A percentile compares a stretch with the other conserved stretches of the same genome.
phyloP scores from a whole-genome alignment of 2,797 vertebrate species.

The Squalus acanthias region DNA sequence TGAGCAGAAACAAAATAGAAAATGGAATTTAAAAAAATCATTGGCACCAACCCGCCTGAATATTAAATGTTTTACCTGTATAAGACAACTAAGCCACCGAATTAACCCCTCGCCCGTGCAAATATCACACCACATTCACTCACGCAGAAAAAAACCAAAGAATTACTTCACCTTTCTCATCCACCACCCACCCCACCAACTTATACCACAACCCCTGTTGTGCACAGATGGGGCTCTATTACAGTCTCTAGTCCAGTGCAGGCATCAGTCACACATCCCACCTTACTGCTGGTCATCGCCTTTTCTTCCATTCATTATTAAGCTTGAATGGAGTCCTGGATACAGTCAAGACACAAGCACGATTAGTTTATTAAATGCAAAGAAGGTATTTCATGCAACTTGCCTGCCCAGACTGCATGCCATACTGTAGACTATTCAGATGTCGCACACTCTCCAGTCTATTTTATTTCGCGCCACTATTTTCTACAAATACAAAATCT shows the following conservation, averaged over 20 bases:
- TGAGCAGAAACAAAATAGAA: not conserved
- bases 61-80: not conserved
- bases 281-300: no score
- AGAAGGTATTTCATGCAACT: no score
- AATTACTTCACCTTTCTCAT: not conserved
- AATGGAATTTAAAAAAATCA: not conserved
- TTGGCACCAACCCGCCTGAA: not conserved
- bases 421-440: no score
- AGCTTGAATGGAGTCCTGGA: no score
- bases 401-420: no score
- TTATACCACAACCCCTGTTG: no score
- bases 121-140: not conserved
- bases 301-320: no score
- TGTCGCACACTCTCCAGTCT: not conserved
- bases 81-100: not conserved
- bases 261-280: no score
- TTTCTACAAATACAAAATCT: not conserved
- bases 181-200: not conserved
- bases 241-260: no score
- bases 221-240: no score
- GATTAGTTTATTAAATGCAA: no score
- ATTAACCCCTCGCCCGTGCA: not conserved
- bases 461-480: not conserved
- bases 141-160: not conserved
- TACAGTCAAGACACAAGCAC: no score